Evolutionary conservation across 2,113 vertebrate species (phyloP), one percentile per base, ranked within the genome.

Genomic region (Cyprinodon variegatus): DNA sequence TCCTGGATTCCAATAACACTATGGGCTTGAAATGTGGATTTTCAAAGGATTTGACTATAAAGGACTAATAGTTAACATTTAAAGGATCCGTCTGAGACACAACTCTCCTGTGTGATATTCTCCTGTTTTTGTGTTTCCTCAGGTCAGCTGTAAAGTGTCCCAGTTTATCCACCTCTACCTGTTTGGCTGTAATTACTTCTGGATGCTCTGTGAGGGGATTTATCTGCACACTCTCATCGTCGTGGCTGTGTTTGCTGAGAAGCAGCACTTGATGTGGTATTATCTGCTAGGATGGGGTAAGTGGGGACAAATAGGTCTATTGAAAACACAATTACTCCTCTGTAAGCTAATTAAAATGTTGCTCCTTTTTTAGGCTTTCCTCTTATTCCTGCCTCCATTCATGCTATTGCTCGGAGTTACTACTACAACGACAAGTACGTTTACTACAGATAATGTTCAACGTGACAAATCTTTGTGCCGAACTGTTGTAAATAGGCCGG

Each of bases 141-240:
- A 99, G 98, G 86, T 96, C 3, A 97, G 96, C 72, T 99, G 98
- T 86, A 99, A 98, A 93, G 94, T 99, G 5, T 96, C 91, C 3
- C 96, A 96, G 81, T 98, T 99, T 76, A 94, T 99, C 71, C 97
- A 98, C 68, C 93, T 97, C 10, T 99, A 99, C 88, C 92, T 98
- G 57, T 96, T 98, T 86, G 96, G 96, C 50, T 99, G 98, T 87
- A 99, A 99, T 83, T 99, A 99, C 92, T 99, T 99, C 74, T 99
- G 98, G 98, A 99, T 99, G 98, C 92, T 99, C 71, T 99, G 98
- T 79, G 98, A 99, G 90, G 98, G 98, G 9, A 97, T 99, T 61
- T 99, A 99, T 86, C 93, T 99, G 66, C 98, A 99, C 75, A 99
- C 98, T 0, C 96, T 99, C 77, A 99, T 99, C 4, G 98, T 99